A percentile compares a stretch with the other conserved stretches of the same genome.
Evolutionary conservation across 1,140 invertebrate genomes (phyloP).

Genomic region (Bilobella aurantiaca): DNA sequence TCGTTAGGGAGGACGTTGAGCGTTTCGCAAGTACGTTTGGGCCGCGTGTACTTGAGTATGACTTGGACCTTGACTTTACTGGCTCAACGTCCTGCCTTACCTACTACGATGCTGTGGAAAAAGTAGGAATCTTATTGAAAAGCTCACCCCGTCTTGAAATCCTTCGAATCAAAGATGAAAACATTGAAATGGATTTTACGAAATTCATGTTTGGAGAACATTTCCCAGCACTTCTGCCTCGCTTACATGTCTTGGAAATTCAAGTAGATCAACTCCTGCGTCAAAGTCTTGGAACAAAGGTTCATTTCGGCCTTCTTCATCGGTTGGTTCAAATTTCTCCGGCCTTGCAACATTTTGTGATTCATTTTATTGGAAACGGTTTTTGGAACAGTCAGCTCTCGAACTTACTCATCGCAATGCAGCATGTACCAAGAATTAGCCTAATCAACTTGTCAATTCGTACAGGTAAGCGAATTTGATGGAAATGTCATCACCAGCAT

Average conservation of each 20-base stretch:
- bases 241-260: neutral
- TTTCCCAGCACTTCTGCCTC: neutral
- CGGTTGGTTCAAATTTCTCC: neutral
- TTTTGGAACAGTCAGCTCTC: constrained; percentile 4
- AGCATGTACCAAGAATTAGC: neutral
- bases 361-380: constrained; percentile 3
- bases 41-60: neutral
- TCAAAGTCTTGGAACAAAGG: neutral
- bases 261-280: constrained; percentile 3
- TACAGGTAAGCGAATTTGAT: neutral
- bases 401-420: neutral
- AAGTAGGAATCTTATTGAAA: neutral
- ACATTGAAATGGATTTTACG: constrained; percentile 5
- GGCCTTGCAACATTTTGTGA: neutral
- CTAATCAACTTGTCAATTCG: neutral
- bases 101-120: neutral
- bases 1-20: neutral
- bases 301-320: neutral
- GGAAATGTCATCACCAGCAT: neutral
- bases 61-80: neutral
- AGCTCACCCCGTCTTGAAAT: neutral
- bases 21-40: neutral
- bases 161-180: neutral
- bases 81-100: neutral
- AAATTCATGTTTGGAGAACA: neutral